Base-by-base conservation (phyloP, 2,888 invertebrate genomes). In the Calliphora vomitoria region DNA sequence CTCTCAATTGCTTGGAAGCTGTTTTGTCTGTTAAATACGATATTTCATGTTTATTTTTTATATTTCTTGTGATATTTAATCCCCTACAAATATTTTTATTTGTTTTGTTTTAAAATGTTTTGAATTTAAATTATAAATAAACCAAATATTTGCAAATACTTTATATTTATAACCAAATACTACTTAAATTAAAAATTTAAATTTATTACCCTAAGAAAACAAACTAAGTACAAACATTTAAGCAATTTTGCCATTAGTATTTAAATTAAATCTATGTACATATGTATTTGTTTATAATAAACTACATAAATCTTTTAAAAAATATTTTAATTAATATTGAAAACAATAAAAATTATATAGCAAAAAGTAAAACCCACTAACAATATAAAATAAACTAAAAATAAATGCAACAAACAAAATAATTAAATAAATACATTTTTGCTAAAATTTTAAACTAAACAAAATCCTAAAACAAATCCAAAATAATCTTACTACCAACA, bases 281-380 rank as follows among this genome's bases (percentile, higher is more conserved):
- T n/a, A n/a, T n/a, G 13, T 13, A 20, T 66, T 69, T 69, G 31
- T 69, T 71, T 71, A 53, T 35, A 53, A 38, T 53, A 53, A 71
- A 71, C 10, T 10, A n/a, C 53, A 71, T 53, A 53, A 71, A 71
- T 71, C 18, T 53, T 53, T 38, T n/a, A 18, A 55, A 72, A 72
- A 58, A 20, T 72, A 72, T 72, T 72, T 53, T 13, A 72, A 72
- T 72, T 58, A 41, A 20, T 58, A 72, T 25, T 55, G 55, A 58
- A 72, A 55, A 41, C 55, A 55, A 38, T 20, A 20, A 58, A 38
- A 71, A 41, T 10, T 53, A 53, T 13, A 44, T 18, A 79, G 58
- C 25, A 60, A 69, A 69, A 38, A 18, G 1, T 44, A 18, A 11
- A n/a, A 10, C 1, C 10, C 18, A 31, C 31, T 50, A 50, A 44